Base-by-base conservation (phyloP, 1,140 invertebrate genomes). In the Tribolium madens region DNA sequence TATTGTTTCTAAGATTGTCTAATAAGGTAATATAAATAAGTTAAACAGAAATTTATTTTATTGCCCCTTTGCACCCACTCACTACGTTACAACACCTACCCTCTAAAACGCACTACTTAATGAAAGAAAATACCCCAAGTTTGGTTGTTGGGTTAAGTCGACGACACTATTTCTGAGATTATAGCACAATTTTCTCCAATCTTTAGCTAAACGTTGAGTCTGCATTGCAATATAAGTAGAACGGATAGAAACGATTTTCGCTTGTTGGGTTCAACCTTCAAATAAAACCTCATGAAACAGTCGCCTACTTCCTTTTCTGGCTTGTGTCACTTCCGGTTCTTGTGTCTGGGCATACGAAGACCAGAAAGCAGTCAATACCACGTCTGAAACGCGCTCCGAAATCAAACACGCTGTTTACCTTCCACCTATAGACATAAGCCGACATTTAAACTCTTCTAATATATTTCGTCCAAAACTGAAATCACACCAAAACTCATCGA, bases 271-370 rank as follows among this genome's bases (percentile, higher is more conserved):
- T 78, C 79, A 74, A 64, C 75, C 75, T 79, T 80, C 79, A 78
- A 80, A 80, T 80, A 80, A 80, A 80, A 80, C 79, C 76, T 76
- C 76, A 78, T 78, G 76, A 78, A 80, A 76, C 74, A 78, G 73
- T 77, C 78, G 76, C 76, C 75, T 70, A 60, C 78, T 74, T 79
- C 78, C 78, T 79, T 79, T 77, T 76, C 75, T 79, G 76, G 69
- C 77, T 72, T 80, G 76, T 80, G 79, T 78, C 69, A 74, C 79
- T 78, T 78, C 74, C 76, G 76, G 74, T 52, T 53, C 74, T 78
- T 77, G 69, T 72, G 70, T 72, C 50, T 52, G 50, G 50, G 70
- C 50, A 72, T 52, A 72, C 50, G 70, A 52, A 72, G 46, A 72
- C 70, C 70, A 50, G 70, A 48, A 72, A 72, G 46, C 26, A 72